Conservation (phyloP, 2,113 vertebrate genomes). For the Aix galericulata region DNA sequence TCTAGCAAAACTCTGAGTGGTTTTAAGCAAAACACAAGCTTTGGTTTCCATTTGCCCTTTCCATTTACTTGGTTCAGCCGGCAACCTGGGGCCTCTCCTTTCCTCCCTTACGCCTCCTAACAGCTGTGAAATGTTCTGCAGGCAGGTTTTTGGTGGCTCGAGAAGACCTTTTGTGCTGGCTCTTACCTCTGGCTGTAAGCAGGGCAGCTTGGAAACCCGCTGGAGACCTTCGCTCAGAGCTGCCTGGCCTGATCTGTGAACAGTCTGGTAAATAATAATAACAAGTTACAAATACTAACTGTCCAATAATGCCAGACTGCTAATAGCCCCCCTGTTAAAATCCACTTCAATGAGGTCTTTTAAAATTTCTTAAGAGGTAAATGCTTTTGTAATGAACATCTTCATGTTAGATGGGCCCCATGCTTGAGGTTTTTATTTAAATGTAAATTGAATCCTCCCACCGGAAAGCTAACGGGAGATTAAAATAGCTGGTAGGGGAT, state of each 20-base stretch:
- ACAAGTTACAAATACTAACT: neutral
- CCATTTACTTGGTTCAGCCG: neutral
- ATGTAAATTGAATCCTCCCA: conserved; percentile 58
- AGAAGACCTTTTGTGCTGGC: neutral
- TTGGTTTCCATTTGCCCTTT: neutral
- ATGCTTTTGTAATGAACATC: neutral
- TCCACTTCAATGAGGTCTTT: neutral
- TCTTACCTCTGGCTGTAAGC: neutral
- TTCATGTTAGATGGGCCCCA: neutral
- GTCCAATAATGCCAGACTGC: neutral
- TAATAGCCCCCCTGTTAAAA: neutral
- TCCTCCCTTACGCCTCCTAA: neutral
- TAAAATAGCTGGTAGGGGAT: conserved; percentile 30
- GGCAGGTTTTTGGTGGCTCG: neutral
- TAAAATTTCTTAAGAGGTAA: neutral
- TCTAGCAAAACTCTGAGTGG: neutral
- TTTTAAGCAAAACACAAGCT: neutral
- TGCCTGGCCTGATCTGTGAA: neutral
- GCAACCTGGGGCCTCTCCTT: neutral
- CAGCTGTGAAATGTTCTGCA: neutral
- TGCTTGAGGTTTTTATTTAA: conserved; percentile 23
- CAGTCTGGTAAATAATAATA: neutral
- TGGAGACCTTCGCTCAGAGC: neutral
- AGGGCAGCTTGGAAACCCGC: neutral
- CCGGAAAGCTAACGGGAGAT: conserved; percentile 24